These are phyloP conservation scores for Meda fulgida DNA, from an alignment of 2,797 vertebrate species.

Conservation along the genomic window DNA sequence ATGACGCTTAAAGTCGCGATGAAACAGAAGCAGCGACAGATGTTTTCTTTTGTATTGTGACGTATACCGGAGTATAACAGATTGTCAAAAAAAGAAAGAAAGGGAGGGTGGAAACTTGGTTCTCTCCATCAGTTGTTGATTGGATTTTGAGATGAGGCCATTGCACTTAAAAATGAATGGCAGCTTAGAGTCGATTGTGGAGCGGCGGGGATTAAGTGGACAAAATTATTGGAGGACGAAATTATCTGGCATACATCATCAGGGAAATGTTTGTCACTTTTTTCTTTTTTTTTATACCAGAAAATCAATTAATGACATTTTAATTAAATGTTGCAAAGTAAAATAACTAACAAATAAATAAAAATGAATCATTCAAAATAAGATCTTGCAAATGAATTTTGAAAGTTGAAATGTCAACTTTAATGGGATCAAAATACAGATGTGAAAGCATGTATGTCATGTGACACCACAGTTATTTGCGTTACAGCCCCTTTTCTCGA, in stretches of 20 bases:
- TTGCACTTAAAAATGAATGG: not conserved
- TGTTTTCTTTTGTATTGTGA: not conserved
- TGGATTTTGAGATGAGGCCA: not conserved
- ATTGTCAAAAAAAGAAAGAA: not conserved
- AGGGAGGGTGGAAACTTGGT: not conserved
- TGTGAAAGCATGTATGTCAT: not conserved
- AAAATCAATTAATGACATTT: not conserved
- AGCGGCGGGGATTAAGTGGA: not conserved
- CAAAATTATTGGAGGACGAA: not conserved
- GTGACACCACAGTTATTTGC: not conserved
- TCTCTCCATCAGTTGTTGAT: not conserved
- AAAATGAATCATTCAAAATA: too few relatives aligned
- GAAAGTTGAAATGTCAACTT: not conserved
- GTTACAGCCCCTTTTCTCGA: not conserved
- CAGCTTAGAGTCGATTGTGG: not conserved
- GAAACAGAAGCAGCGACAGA: not conserved
- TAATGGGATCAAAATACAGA: not conserved
- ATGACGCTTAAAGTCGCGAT: not conserved
- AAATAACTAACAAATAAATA: not conserved
- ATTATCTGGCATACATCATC: not conserved
- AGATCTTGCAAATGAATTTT: not conserved
- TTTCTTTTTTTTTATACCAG: not conserved
- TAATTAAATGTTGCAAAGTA: not conserved
- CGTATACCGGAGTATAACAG: not conserved
- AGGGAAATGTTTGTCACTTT: too few relatives aligned